Conservation (phyloP, 2,113 vertebrate species). For the Lutjanus erythropterus region DNA sequence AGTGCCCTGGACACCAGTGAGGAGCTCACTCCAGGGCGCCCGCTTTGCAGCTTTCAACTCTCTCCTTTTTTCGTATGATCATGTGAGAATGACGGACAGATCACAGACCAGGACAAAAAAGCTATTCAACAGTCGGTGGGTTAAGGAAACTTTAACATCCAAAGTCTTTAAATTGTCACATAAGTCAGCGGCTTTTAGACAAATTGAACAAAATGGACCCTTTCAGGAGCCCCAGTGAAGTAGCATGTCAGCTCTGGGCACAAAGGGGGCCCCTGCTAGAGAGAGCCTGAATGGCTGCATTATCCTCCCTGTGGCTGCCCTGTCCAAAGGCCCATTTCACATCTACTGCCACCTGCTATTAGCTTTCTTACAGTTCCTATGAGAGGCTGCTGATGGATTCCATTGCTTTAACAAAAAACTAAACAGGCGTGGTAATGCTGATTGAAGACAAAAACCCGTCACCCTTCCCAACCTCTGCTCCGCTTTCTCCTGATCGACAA, state of each 20-base stretch:
- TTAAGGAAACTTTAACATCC: slow-evolving; percentile 86
- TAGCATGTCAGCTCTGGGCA: slow-evolving; percentile 79
- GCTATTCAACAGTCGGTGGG: slow-evolving; percentile 72
- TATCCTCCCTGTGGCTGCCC: slow-evolving; percentile 81
- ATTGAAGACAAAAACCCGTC: slow-evolving; percentile 78
- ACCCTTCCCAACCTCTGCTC: slow-evolving; percentile 61
- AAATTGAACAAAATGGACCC: slow-evolving; percentile 87
- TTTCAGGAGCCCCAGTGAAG: slow-evolving; percentile 82
- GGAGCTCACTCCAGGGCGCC: slow-evolving; percentile 52
- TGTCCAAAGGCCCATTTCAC: slow-evolving; percentile 84
- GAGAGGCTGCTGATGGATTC: slow-evolving; percentile 82
- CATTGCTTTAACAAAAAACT: slow-evolving; percentile 83
- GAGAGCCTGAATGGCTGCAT: slow-evolving; percentile 84
- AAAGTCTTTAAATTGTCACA: slow-evolving; percentile 86
- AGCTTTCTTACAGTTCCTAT: slow-evolving; percentile 86
- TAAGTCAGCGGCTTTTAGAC: slow-evolving; percentile 87
- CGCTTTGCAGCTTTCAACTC: slow-evolving; percentile 54
- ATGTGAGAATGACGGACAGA: slow-evolving; percentile 74
- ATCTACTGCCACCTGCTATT: slow-evolving; percentile 88
- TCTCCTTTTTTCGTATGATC: slow-evolving; percentile 39
- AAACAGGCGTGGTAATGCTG: slow-evolving; percentile 81
- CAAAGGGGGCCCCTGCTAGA: slow-evolving; percentile 85
- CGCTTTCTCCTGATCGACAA: slow-evolving; percentile 63
- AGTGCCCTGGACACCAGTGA: slow-evolving; percentile 44
- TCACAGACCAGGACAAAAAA: slow-evolving; percentile 70